Base-by-base conservation (phyloP, 2,113 vertebrate genomes). In the Aix galericulata region DNA sequence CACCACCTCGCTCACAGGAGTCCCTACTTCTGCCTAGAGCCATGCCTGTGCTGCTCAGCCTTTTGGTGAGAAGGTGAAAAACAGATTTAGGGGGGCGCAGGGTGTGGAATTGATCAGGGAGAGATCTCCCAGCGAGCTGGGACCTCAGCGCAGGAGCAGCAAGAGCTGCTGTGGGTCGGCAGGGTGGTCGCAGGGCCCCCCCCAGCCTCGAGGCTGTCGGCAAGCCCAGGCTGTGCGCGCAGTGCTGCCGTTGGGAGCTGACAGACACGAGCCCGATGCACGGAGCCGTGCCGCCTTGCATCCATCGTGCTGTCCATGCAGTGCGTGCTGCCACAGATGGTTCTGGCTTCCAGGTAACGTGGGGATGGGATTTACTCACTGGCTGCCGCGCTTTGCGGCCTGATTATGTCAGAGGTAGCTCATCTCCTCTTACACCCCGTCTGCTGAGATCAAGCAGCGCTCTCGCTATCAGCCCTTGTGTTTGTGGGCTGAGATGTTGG, bases 401-500 rank as follows among this genome's bases (percentile, higher is more conserved):
- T 0, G 0, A 0, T 27, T 50, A 8, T n/a, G 36, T 20, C 60
- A 59, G 64, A 59, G 64, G 31, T 12, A 25, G 50, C 69, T 55
- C 26, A 22, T 69, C 62, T 74, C 11, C 4, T 18, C 56, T 17
- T 25, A 5, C 6, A 13, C 8, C 17, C 5, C 0, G 0, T 27
- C 77, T 46, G 36, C 14, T 25, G 75, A 17, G 48, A 4, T 31
- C n/a, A 7, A 36, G 46, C 56, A 60, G 66, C 14, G 20, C 34
- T 79, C 11, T 74, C 8, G 27, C 13, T 40, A 21, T 42, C 42
- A 14, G 14, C 36, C 62, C 36, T 40, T 0, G 0, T 1, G 3
- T 68, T 64, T 56, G 53, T 34, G 9, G 32, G 17, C 34, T 81
- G 38, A 62, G 56, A 6, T 21, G 17, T 1, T 67, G 17, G 26